phyloP scores from a whole-genome alignment of 2,888 invertebrate genomes.

The Tridacna gigas region DNA sequence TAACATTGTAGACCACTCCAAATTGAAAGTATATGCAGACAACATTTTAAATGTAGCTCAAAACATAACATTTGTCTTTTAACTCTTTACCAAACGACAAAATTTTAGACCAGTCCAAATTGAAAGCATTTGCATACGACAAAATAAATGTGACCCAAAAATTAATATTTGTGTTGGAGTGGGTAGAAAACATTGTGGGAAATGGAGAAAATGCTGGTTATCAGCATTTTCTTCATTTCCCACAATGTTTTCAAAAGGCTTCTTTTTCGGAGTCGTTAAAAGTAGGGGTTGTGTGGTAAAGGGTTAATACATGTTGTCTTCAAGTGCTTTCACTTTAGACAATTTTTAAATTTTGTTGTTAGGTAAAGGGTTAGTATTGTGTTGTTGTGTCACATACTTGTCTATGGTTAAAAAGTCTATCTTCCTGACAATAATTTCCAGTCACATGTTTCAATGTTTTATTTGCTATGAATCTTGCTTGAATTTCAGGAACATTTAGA shows the following conservation, averaged over 20 bases:
- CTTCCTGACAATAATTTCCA: too few species aligned
- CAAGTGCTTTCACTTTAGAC: neutral
- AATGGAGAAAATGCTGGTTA: constrained; percentile 10
- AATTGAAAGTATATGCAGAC: too few species aligned
- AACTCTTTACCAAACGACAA: neutral
- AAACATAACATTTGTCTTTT: too few species aligned
- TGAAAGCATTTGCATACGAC: constrained; percentile 3
- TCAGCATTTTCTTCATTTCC: neutral
- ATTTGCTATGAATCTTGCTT: too few species aligned
- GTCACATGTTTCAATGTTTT: too few species aligned
- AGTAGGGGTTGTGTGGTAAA: neutral
- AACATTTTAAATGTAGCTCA: too few species aligned
- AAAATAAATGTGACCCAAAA: neutral
- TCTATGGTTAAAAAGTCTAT: too few species aligned
- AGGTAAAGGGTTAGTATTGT: neutral
- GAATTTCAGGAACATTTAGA: too few species aligned
- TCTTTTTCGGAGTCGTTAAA: neutral
- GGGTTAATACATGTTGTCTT: neutral
- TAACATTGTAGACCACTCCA: too few species aligned
- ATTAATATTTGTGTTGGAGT: neutral
- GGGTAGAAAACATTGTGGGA: neutral
- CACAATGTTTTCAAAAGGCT: constrained; percentile 3
- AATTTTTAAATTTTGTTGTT: neutral
- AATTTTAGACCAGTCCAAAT: neutral
- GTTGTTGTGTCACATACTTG: too few species aligned